Percentiles rank a stretch among this genome's conserved stretches.
Conservation (phyloP, 2,888 invertebrate species). For the Hyposoter didymator region DNA sequence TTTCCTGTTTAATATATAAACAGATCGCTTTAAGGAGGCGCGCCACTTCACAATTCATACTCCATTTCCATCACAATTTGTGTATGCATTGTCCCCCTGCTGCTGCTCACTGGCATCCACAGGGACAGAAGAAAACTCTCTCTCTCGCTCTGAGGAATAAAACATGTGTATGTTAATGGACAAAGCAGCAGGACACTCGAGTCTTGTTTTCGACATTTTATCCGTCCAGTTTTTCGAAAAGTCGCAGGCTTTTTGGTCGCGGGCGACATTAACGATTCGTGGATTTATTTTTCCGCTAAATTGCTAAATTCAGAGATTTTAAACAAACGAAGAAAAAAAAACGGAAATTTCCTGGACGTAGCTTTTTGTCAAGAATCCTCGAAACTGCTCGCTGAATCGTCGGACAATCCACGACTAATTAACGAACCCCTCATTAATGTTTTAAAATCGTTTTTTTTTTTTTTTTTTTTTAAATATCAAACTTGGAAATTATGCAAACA, state of each 20-base stretch:
- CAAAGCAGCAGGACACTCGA: background rate
- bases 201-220: background rate
- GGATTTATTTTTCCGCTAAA: too few relatives aligned
- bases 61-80: constrained; percentile 48
- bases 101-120: background rate
- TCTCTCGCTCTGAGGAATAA: background rate
- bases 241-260: constrained; percentile 42
- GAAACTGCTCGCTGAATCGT: background rate
- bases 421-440: too few relatives aligned
- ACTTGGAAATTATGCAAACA: background rate
- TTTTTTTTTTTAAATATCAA: background rate
- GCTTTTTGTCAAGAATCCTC: background rate
- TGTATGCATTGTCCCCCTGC: constrained; percentile 14
- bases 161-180: constrained; percentile 17
- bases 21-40: constrained; percentile 39
- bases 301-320: too few relatives aligned
- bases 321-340: too few relatives aligned
- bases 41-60: constrained; percentile 46
- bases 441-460: background rate
- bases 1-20: constrained; percentile 25
- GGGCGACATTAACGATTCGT: too few relatives aligned
- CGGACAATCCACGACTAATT: too few relatives aligned
- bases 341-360: background rate
- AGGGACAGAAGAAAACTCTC: constrained; percentile 22
- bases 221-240: constrained; percentile 20